phyloP scores from a whole-genome alignment of 2,113 vertebrate genomes.

The Cichladusa arquata region DNA sequence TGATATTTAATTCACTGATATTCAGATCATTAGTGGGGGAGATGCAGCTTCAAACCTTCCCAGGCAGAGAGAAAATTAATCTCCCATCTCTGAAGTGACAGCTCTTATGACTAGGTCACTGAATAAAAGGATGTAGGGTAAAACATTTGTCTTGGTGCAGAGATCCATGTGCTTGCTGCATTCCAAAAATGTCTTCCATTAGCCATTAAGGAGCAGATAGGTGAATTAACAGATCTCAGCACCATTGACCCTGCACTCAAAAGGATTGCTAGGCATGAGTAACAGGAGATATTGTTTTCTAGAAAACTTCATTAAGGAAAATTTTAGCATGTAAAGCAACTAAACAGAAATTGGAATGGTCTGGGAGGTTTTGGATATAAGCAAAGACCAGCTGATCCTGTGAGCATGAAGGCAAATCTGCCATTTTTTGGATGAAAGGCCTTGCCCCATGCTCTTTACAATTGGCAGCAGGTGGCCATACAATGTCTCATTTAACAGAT shows the following conservation, averaged over 20 bases:
- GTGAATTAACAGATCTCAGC: neutral
- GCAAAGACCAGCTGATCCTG: neutral
- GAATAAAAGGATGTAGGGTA: neutral
- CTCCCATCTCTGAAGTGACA: neutral
- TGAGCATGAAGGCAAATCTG: neutral
- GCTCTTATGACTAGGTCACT: neutral
- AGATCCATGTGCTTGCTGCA: neutral
- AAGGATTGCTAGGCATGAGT: neutral
- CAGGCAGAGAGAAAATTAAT: neutral
- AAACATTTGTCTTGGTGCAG: neutral
- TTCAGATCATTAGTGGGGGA: neutral
- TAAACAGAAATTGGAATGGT: neutral
- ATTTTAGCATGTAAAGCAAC: neutral
- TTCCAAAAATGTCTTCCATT: neutral
- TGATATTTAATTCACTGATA: neutral
- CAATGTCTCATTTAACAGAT: neutral
- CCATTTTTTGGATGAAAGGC: neutral
- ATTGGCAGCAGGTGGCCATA: neutral
- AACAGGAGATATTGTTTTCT: neutral
- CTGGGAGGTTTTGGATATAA: neutral
- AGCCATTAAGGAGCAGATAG: neutral
- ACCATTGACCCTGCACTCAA: neutral
- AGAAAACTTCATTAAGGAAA: neutral
- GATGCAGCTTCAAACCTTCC: neutral
- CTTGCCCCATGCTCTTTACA: neutral